Conservation (phyloP, 2,797 vertebrate species). For the Acanthurus leucopareius region DNA sequence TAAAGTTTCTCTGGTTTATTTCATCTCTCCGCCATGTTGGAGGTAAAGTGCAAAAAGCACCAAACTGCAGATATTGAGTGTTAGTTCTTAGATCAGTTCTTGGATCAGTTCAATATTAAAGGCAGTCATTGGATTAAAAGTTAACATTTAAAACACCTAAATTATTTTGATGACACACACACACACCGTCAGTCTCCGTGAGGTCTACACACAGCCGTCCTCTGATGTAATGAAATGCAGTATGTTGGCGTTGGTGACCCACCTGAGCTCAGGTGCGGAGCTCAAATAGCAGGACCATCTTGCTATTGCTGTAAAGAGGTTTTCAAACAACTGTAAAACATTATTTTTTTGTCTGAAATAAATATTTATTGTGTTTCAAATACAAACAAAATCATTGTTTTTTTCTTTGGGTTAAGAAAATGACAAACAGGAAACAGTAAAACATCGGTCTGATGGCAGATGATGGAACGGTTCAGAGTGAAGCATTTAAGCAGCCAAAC, state of each 20-base stretch:
- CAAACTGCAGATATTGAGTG: not conserved
- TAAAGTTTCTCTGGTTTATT: not conserved
- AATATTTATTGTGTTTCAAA: conserved; percentile 86
- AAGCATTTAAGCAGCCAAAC: conserved; percentile 24
- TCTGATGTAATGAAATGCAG: conserved; percentile 65
- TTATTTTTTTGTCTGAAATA: conserved; percentile 85
- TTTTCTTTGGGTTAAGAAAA: not conserved
- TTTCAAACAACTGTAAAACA: conserved; percentile 78
- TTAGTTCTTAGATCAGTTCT: not conserved
- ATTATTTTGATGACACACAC: conserved; percentile 51
- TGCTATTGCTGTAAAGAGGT: conserved; percentile 74
- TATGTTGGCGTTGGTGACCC: conserved; percentile 12
- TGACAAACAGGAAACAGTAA: not conserved
- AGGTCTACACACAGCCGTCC: conserved; percentile 32
- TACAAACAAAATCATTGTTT: conserved; percentile 18
- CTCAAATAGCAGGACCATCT: conserved; percentile 68
- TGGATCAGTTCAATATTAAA: too few species aligned
- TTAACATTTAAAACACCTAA: not conserved
- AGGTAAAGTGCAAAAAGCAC: not conserved
- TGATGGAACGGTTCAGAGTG: conserved; percentile 20
- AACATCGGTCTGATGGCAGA: not conserved
- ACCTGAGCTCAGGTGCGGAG: conserved; percentile 55
- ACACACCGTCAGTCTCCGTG: too few species aligned
- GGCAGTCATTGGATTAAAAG: too few species aligned
- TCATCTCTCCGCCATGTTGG: not conserved